phyloP scores from a whole-genome alignment of 2,797 vertebrate species.

The Micromesistius poutassou region DNA sequence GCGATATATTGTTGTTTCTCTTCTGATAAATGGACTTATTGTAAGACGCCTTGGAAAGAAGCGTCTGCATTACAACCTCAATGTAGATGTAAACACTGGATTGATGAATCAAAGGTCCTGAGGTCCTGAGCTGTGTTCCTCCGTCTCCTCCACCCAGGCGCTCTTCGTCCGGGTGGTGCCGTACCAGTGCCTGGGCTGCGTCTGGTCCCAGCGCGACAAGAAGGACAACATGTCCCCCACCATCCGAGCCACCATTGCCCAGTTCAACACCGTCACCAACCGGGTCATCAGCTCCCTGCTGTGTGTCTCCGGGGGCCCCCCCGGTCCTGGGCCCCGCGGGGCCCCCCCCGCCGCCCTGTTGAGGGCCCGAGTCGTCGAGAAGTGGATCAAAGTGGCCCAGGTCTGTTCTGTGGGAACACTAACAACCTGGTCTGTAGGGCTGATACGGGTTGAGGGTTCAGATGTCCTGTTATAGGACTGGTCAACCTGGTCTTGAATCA shows the following conservation, averaged over 20 bases:
- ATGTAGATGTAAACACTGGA: too few relatives aligned
- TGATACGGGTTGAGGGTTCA: too few relatives aligned
- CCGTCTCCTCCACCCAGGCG: slow-evolving; percentile 54
- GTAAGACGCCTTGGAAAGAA: too few relatives aligned
- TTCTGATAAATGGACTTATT: too few relatives aligned
- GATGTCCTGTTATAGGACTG: too few relatives aligned
- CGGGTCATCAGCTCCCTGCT: slow-evolving; percentile 80
- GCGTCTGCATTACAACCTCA: too few relatives aligned
- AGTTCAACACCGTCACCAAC: slow-evolving; percentile 83
- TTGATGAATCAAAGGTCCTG: neutral
- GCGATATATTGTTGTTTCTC: too few relatives aligned
- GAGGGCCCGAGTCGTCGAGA: slow-evolving; percentile 79
- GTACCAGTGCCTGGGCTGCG: slow-evolving; percentile 82
- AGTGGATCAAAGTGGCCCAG: slow-evolving; percentile 83
- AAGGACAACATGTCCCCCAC: slow-evolving; percentile 79
- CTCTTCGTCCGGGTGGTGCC: slow-evolving; percentile 77
- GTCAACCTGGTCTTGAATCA: too few relatives aligned
- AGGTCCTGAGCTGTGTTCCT: neutral
- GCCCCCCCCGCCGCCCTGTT: slow-evolving; percentile 51
- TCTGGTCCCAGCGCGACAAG: slow-evolving; percentile 86
- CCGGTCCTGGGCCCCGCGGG: slow-evolving; percentile 51
- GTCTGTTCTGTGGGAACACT: slow-evolving; percentile 47
- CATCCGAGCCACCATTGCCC: slow-evolving; percentile 81
- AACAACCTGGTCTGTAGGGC: too few relatives aligned
- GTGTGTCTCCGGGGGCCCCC: slow-evolving; percentile 35